Percentiles rank a stretch among this genome's conserved stretches.
Conservation (phyloP, 2,113 vertebrate genomes). For the Pipa parva region DNA sequence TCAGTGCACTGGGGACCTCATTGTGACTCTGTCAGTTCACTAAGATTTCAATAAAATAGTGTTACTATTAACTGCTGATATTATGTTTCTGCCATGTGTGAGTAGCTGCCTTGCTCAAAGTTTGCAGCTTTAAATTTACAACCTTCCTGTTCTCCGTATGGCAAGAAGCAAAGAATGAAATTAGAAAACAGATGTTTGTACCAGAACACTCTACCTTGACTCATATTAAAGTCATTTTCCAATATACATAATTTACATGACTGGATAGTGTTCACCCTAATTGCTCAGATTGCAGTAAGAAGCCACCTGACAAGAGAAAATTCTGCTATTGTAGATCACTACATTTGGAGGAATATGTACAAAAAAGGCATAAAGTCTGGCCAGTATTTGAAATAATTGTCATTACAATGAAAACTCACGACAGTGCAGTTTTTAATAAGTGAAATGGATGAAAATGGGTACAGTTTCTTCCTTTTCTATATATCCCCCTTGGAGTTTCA, state of each 20-base stretch:
- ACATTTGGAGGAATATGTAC: too few relatives aligned
- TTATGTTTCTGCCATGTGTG: conserved; percentile 43
- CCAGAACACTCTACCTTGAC: conserved; percentile 23
- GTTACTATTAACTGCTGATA: conserved; percentile 39
- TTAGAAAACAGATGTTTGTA: conserved; percentile 40
- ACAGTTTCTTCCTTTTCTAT: too few relatives aligned
- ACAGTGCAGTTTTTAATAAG: too few relatives aligned
- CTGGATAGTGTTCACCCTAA: conserved; percentile 38
- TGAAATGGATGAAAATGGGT: too few relatives aligned
- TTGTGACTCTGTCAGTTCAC: conserved; percentile 40
- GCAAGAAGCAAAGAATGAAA: conserved; percentile 29
- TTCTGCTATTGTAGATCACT: conserved; percentile 13
- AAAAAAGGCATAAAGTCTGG: too few relatives aligned
- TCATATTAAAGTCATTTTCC: conserved; percentile 25
- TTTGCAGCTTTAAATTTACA: conserved; percentile 40
- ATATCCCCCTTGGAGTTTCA: too few relatives aligned
- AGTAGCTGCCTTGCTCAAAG: conserved; percentile 31
- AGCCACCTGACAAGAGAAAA: conserved; percentile 23
- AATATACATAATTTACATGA: conserved; percentile 33
- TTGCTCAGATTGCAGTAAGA: conserved; percentile 32
- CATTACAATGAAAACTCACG: too few relatives aligned
- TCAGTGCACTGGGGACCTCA: conserved; percentile 34
- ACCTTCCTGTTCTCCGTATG: conserved; percentile 37
- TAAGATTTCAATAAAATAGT: conserved; percentile 43
- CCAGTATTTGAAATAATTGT: too few relatives aligned